Conservation (phyloP, 2,797 vertebrate genomes). For the Betta splendens region DNA sequence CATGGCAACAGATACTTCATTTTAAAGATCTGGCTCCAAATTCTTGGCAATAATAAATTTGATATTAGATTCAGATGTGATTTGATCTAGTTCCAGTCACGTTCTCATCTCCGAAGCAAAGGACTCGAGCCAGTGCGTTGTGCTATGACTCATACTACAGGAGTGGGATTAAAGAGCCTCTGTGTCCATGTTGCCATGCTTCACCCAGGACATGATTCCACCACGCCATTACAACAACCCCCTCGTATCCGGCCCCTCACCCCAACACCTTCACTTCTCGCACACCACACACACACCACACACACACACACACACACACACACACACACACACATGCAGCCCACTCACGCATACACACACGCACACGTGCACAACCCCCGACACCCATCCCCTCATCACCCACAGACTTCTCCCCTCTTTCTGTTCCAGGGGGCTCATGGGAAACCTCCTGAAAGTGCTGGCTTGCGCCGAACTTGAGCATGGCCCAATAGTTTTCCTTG, state of each 20-base stretch:
- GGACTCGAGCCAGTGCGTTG: too few relatives aligned
- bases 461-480: conserved; percentile 96
- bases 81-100: too few relatives aligned
- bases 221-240: conserved; percentile 60
- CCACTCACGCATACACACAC: conserved; percentile 50
- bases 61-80: too few relatives aligned
- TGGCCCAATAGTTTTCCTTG: conserved; percentile 98
- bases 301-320: conserved; percentile 30
- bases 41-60: too few relatives aligned
- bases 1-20: too few relatives aligned
- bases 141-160: not conserved
- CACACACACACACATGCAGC: conserved; percentile 24
- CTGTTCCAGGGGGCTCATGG: conserved; percentile 96
- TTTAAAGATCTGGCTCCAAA: too few relatives aligned
- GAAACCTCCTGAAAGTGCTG: conserved; percentile 98
- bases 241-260: conserved; percentile 51
- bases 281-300: conserved; percentile 41
- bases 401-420: conserved; percentile 86
- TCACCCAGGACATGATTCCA: conserved; percentile 65
- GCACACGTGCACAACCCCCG: conserved; percentile 60
- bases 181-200: conserved; percentile 70
- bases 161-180: conserved; percentile 73
- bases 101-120: too few relatives aligned
- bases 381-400: conserved; percentile 78
- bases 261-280: conserved; percentile 47